Base-by-base conservation (phyloP, 2,888 invertebrate species). In the Limnephilus lunatus region DNA sequence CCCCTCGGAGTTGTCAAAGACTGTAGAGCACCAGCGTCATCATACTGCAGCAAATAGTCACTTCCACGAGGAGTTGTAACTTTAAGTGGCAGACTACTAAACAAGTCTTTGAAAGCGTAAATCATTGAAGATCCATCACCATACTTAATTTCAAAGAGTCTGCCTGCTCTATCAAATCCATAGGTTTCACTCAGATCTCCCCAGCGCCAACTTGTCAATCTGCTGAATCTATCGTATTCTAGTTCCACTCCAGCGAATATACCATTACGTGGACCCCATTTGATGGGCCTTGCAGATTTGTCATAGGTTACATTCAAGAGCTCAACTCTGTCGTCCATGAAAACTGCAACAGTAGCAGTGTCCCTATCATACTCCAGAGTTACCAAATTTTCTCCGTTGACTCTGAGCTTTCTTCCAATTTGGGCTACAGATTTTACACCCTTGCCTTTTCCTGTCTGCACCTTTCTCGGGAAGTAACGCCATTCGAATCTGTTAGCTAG, bases 401-500 rank as follows among this genome's bases (percentile, higher is more conserved):
- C 98, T 90, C 98, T 96, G 81, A 98, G 95, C 94, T 98, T 98
- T 89, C 98, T 97, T 12, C 98, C 98, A 30, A 98, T 98, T 95
- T 98, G 98, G 0, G 98, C 97, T 0, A 98, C 97, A 0, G 97
- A 96, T 95, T 97, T 98, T 93, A 95, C 97, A 94, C 94, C 94
- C 94, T 97, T 96, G 94, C 95, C 96, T 96, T 96, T 97, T 94
- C 96, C 96, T 4, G 97, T 97, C 94, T 97, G 97, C 80, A 97
- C 96, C 93, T 98, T 97, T 89, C 98, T 96, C 92, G 99, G 96
- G 96, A 99, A 99, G 95, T 99, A 99, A 82, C 99, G 97, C 99
- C 99, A 99, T 95, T 99, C 99, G 94, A 99, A 98, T 93, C 99
- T 97, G 94, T 99, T 99, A 0, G 98, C 98, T 91, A 99, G 95